Evolutionary conservation across 1,140 invertebrate genomes (phyloP), one percentile per base, ranked within the genome.

Genomic region (Araneus ventricosus): DNA sequence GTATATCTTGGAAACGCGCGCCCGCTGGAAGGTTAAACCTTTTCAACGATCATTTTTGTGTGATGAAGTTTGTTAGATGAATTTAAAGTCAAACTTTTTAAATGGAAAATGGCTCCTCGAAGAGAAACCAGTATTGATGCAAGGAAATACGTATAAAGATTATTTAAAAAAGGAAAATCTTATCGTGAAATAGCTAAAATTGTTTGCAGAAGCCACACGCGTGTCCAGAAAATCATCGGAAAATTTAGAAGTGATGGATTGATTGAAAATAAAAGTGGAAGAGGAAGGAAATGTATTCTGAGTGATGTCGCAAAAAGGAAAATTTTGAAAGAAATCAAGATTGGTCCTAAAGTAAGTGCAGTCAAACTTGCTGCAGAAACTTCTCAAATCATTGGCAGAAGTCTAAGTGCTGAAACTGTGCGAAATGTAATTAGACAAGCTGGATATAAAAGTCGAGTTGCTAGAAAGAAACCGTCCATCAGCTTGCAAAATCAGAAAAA

Each of bases 221-320:
- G 80, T 84, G 80, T 84, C 34, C 39, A 84, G 80, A 84, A 84
- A 84, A 84, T 84, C 80, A 84, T 84, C 45, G 41, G 1, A 84
- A 84, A 20, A 84, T 84, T 84, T 84, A 57, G 52, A 84, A 84
- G 41, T 20, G 80, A 84, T 84, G 80, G 80, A 84, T 84, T 57
- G n/a, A 84, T 84, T 84, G 82, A 84, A 84, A 84, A 84, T 84
- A 84, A 84, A 84, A 57, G 41, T 84, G 80, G 80, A 84, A 84
- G 45, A 84, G 80, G 80, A 45, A 84, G 80, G 80, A 84, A 84
- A 79, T 2, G n/a, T 70, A 70, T 70, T 70, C 63, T 70, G 63
- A 30, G 10, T 17, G 45, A 52, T 52, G 45, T 52, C 2, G 5
- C 45, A 0, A 52, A 52, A 45, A 52, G 45, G 10, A 52, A 52